Evolutionary conservation across 1,140 invertebrate genomes (phyloP), one percentile per base, ranked within the genome.

Genomic region (Araneus ventricosus): DNA sequence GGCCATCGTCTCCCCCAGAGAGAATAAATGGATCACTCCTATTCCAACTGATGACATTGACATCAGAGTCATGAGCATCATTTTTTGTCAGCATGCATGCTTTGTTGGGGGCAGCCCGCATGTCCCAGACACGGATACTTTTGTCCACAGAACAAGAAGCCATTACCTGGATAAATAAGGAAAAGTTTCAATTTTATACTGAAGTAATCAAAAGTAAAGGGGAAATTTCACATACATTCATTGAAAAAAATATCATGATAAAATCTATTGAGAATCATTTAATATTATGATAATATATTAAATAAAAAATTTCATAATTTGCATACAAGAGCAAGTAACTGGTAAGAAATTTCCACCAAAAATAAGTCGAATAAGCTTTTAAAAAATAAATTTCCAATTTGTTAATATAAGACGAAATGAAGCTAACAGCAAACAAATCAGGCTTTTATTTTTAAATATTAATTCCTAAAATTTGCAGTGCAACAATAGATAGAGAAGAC

Each of bases 31-130:
- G 97, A 95, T 99, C 99, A 94, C 97, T 97, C 93, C 95, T 96
- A 96, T 99, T 99, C 99, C 99, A 99, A 94, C 97, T 98, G 94
- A 99, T 98, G 2, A 99, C 99, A 96, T 99, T 99, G 0, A 99
- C 97, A 96, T 99, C 99, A 94, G 96, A 97, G 86, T 97, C 96
- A 95, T 99, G 99, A 52, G 99, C 98, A 94, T 98, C 97, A 91
- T 97, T 96, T 82, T 97, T 97, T n/a, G 97, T 98, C 45, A 99
- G 95, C 97, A 99, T 99, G 95, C 98, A 99, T 0, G 98, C 98
- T 95, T 98, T 98, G 70, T 96, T 96, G 0, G 98, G 98, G 79
- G 97, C 96, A 34, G 97, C 97, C 95, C 99, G 96, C 34, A 97
- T 97, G 95, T 99, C 99, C 96, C 96, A 96, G 41, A 96, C 94